A percentile compares a stretch with the other conserved stretches of the same genome.
These are phyloP conservation scores for Gephyroberyx darwinii DNA, from an alignment of 2,797 vertebrate genomes.

Conservation along the genomic window DNA sequence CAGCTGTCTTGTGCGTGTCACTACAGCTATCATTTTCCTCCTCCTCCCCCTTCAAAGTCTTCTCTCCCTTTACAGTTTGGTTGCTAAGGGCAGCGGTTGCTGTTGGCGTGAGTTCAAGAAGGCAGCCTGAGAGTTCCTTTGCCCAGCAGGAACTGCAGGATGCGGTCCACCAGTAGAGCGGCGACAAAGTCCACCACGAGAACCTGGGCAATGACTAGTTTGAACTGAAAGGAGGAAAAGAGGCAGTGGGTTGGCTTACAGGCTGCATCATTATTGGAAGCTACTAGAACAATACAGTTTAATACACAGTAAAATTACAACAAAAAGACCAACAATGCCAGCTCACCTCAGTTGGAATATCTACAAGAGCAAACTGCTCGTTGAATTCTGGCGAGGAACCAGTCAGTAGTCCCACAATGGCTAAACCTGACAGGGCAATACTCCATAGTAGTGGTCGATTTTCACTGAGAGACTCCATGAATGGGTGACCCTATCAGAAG, in stretches of 20 bases:
- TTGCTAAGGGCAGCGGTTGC: constrained; percentile 74
- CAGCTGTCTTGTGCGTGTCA: constrained; percentile 60
- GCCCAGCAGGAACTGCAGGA: constrained; percentile 92
- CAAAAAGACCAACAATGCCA: neutral
- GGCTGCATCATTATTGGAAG: neutral
- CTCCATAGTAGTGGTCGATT: constrained; percentile 95
- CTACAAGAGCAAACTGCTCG: constrained; percentile 94
- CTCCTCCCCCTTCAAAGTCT: constrained; percentile 49
- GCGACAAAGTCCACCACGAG: constrained; percentile 90
- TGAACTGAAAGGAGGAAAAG: constrained; percentile 84
- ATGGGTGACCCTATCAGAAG: constrained; percentile 89
- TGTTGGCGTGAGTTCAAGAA: constrained; percentile 88
- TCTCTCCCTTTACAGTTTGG: constrained; percentile 77
- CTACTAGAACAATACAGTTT: constrained; percentile 7
- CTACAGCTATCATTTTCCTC: constrained; percentile 61
- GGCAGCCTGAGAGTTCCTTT: constrained; percentile 92
- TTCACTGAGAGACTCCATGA: constrained; percentile 95
- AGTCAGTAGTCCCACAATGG: constrained; percentile 88
- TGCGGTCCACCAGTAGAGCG: constrained; percentile 88
- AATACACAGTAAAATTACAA: neutral
- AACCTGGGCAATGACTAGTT: constrained; percentile 91
- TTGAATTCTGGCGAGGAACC: constrained; percentile 96
- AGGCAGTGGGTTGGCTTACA: constrained; percentile 11
- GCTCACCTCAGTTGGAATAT: constrained; percentile 92
- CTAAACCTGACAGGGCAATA: constrained; percentile 88